A percentile compares a stretch with the other conserved stretches of the same genome.
These are phyloP conservation scores for Leptinotarsa peninsularis DNA, from an alignment of 2,888 invertebrate genomes.

Conservation along the genomic window DNA sequence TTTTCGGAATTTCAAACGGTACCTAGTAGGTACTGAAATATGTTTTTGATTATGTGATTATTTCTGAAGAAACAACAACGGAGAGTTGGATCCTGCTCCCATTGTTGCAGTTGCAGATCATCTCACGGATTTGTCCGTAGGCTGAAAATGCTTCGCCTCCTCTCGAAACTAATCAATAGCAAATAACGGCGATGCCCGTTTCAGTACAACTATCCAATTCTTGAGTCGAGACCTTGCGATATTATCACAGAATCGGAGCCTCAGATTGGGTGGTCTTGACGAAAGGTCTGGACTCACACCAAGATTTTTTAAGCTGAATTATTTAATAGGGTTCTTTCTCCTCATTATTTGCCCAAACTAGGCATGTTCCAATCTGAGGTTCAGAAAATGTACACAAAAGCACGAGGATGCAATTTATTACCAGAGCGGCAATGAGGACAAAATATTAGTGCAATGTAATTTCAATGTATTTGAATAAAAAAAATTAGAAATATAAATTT, in stretches of 20 bases:
- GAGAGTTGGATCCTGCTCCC: neutral
- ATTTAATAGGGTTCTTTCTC: too few species aligned
- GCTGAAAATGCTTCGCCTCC: conserved; percentile 10
- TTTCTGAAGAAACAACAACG: neutral
- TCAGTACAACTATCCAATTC: conserved; percentile 1
- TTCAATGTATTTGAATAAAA: too few species aligned
- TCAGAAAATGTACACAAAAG: neutral
- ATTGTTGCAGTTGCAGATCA: neutral
- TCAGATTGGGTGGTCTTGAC: conserved; percentile 18
- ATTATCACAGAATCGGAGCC: conserved; percentile 7
- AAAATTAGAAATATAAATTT: too few species aligned
- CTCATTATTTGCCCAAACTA: too few species aligned
- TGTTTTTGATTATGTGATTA: neutral
- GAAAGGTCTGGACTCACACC: conserved; percentile 19
- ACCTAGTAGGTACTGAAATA: too few species aligned
- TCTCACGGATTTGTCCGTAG: conserved; percentile 6
- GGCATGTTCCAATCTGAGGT: too few species aligned
- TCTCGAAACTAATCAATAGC: conserved; percentile 14
- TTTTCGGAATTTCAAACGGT: too few species aligned
- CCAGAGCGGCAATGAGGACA: too few species aligned
- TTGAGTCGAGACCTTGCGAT: conserved; percentile 11
- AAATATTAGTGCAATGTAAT: too few species aligned
- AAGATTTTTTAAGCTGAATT: neutral
- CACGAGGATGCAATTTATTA: too few species aligned
- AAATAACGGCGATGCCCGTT: neutral